These are phyloP conservation scores for Papilio gigon DNA, from an alignment of 2,888 invertebrate species.

Conservation along the genomic window DNA sequence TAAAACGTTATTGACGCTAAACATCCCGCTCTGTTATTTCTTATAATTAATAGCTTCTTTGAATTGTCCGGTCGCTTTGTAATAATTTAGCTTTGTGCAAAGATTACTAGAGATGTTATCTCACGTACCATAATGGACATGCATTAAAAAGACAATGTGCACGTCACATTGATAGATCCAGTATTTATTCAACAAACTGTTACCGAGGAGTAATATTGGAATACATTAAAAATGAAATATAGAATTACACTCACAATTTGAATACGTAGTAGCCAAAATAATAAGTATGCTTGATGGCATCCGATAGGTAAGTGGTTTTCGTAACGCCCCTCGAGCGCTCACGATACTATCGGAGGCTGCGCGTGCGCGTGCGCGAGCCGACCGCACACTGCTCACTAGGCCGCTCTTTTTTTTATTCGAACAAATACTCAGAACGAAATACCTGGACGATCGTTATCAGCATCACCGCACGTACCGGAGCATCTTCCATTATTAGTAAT, in stretches of 20 bases:
- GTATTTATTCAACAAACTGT: constrained; percentile 33
- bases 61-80: constrained; percentile 39
- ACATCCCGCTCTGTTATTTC: constrained; percentile 45
- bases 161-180: constrained; percentile 30
- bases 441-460: constrained; percentile 59
- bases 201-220: constrained; percentile 24
- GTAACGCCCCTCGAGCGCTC: constrained; percentile 75
- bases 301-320: constrained; percentile 80
- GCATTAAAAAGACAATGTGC: constrained; percentile 25
- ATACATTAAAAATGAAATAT: constrained; percentile 55
- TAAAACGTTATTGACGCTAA: constrained; percentile 49
- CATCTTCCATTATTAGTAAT: constrained; percentile 57
- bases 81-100: constrained; percentile 9
- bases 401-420: constrained; percentile 54
- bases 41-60: constrained; percentile 47
- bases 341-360: constrained; percentile 67
- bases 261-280: constrained; percentile 76
- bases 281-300: constrained; percentile 72
- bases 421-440: constrained; percentile 62
- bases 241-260: constrained; percentile 61
- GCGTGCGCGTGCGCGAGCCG: constrained; percentile 68
- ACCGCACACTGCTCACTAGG: constrained; percentile 56
- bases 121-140: constrained; percentile 8
- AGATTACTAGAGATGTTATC: constrained; percentile 25
- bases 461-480: constrained; percentile 61